These are phyloP conservation scores for Rhopalosiphum padi DNA, from an alignment of 1,140 invertebrate genomes.

Conservation along the genomic window DNA sequence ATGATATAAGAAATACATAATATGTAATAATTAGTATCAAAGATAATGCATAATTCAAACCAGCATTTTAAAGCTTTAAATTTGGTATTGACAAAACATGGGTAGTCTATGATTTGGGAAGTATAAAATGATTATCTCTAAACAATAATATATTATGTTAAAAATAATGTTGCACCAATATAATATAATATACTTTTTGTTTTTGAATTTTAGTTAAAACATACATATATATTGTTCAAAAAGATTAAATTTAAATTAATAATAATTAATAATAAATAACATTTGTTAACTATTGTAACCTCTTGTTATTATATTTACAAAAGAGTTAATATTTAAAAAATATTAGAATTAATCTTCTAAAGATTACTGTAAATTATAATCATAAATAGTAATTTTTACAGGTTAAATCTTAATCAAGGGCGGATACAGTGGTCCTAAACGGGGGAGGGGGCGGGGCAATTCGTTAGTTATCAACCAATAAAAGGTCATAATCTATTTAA, in stretches of 20 bases:
- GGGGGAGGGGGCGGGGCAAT: too few relatives aligned
- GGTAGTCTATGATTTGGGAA: neutral
- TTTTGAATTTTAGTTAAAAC: neutral
- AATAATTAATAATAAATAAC: neutral
- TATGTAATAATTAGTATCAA: neutral
- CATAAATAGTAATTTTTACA: neutral
- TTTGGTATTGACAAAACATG: neutral
- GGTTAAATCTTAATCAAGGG: neutral
- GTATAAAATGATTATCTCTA: neutral
- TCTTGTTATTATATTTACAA: constrained; percentile 6
- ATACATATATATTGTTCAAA: neutral
- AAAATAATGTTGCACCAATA: neutral
- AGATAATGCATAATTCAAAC: neutral
- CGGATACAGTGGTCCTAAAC: too few relatives aligned
- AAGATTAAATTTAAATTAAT: neutral
- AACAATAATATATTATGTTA: neutral
- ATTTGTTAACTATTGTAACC: neutral
- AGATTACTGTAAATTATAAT: neutral
- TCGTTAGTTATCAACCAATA: too few relatives aligned
- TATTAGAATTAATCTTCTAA: neutral
- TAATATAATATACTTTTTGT: neutral
- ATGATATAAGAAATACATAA: neutral
- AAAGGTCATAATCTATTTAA: too few relatives aligned
- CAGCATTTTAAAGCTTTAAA: neutral
- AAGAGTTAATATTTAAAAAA: neutral